A percentile compares a stretch with the other conserved stretches of the same genome.
Conservation (phyloP, 2,888 invertebrate species). For the Stratiomys singularior region DNA sequence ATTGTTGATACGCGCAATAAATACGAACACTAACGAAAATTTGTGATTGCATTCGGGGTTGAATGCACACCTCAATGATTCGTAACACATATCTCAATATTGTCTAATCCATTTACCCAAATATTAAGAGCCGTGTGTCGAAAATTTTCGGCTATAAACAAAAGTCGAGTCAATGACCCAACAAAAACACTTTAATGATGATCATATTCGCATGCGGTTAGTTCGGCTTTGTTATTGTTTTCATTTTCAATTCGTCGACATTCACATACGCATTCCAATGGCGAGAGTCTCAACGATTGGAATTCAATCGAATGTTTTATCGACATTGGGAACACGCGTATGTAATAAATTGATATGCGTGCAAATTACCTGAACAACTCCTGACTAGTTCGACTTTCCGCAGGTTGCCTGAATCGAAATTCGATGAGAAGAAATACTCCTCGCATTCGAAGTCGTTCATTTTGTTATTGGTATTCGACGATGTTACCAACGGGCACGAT, state of each 20-base stretch:
- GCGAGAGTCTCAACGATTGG: neutral
- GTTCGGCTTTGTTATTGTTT: slow-evolving; percentile 27
- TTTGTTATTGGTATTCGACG: neutral
- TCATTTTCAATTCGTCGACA: slow-evolving; percentile 19
- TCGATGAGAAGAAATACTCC: slow-evolving; percentile 83
- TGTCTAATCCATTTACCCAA: slow-evolving; percentile 12
- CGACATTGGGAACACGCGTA: neutral
- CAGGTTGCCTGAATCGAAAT: slow-evolving; percentile 92
- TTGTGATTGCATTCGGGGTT: no score
- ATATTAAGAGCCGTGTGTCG: slow-evolving; percentile 1
- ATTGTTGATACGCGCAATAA: no score
- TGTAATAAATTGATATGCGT: neutral
- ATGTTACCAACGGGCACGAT: no score
- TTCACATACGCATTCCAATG: neutral
- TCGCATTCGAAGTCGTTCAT: slow-evolving; percentile 70
- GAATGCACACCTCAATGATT: no score
- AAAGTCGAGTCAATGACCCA: slow-evolving; percentile 21
- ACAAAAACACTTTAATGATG: neutral
- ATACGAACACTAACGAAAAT: no score
- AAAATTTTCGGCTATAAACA: slow-evolving; percentile 3
- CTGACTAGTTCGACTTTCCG: slow-evolving; percentile 81
- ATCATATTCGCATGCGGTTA: neutral
- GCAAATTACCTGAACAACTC: slow-evolving; percentile 68
- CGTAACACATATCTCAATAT: neutral
- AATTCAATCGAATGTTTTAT: neutral